A percentile compares a stretch with the other conserved stretches of the same genome.
Conservation (phyloP, 2,797 vertebrate species). For the Synanceia verrucosa region DNA sequence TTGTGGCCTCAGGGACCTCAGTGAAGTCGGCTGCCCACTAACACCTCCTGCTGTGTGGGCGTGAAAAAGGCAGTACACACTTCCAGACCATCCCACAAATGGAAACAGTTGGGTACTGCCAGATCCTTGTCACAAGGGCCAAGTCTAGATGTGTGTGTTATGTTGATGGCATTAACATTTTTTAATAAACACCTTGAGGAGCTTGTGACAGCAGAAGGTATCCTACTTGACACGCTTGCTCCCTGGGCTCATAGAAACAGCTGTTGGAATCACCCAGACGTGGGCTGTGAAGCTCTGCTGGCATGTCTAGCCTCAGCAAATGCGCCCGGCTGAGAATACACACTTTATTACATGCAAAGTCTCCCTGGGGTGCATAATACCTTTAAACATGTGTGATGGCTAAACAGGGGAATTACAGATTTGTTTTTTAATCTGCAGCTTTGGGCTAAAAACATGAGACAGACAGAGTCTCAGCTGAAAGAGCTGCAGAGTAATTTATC, state of each 20-base stretch:
- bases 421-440: constrained; percentile 56
- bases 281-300: constrained; percentile 67
- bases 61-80: constrained; percentile 50
- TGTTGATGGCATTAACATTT: constrained; percentile 71
- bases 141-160: constrained; percentile 57
- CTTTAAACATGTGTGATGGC: constrained; percentile 73
- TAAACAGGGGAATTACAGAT: constrained; percentile 64
- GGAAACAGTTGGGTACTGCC: constrained; percentile 67
- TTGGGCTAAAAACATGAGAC: constrained; percentile 35
- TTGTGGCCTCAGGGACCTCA: constrained; percentile 40
- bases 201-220: constrained; percentile 78
- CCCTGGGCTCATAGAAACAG: constrained; percentile 75
- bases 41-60: constrained; percentile 57
- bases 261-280: constrained; percentile 76
- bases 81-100: constrained; percentile 62
- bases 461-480: constrained; percentile 30
- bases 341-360: constrained; percentile 75
- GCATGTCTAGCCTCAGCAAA: constrained; percentile 67
- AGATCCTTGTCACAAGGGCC: constrained; percentile 67
- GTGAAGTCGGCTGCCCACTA: constrained; percentile 56
- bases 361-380: constrained; percentile 66
- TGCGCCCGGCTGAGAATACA: constrained; percentile 73
- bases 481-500: constrained; percentile 57
- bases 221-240: constrained; percentile 74
- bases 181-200: constrained; percentile 83